These are phyloP conservation scores for Illadopsis cleaveri DNA, from an alignment of 2,113 vertebrate genomes.

Conservation along the genomic window DNA sequence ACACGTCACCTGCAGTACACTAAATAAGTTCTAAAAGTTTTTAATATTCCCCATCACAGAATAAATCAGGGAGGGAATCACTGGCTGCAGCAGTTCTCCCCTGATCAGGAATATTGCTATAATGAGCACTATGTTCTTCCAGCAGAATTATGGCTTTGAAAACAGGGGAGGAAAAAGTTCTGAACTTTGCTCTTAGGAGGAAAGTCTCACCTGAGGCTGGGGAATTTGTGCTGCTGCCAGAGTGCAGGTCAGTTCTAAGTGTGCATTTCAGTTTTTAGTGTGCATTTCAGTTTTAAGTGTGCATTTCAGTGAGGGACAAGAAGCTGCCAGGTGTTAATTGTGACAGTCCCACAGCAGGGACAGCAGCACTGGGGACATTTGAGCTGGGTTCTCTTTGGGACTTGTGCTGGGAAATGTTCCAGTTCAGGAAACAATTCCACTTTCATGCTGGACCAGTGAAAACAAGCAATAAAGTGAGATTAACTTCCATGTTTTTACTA, in stretches of 20 bases:
- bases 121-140: background rate
- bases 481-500: background rate
- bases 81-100: background rate
- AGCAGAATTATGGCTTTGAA: background rate
- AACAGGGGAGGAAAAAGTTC: background rate
- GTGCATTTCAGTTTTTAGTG: rapidly evolving
- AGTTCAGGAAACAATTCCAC: background rate
- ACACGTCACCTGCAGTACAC: background rate
- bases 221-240: background rate
- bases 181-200: background rate
- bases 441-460: background rate
- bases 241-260: background rate
- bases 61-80: background rate
- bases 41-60: background rate
- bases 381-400: background rate
- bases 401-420: background rate
- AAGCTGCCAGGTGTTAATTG: background rate
- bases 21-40: conserved; percentile 4
- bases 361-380: rapidly evolving
- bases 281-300: background rate
- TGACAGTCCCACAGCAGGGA: rapidly evolving
- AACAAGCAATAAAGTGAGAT: background rate
- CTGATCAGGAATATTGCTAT: background rate
- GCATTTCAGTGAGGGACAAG: background rate
- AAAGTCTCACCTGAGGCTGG: background rate